phyloP scores from a whole-genome alignment of 35 echinoderm and acorn worm species.

The Patiria miniata region DNA sequence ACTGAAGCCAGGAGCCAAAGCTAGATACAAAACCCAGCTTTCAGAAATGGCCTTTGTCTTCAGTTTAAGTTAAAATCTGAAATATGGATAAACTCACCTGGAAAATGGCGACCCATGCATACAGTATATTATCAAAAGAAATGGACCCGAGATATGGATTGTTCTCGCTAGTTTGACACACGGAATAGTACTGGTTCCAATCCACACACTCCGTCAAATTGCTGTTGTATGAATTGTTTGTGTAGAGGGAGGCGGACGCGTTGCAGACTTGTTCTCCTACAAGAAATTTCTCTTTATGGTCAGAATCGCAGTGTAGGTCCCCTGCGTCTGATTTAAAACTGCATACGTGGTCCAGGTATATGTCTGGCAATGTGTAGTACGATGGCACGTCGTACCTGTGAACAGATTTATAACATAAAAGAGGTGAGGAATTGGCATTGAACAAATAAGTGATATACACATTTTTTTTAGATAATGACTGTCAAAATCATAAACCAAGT shows the following conservation, averaged over 20 bases:
- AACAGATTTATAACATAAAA: not conserved
- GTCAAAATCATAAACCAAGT: too few species aligned
- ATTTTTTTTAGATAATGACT: too few species aligned
- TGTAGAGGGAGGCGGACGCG: not conserved
- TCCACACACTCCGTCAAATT: conserved; percentile 62
- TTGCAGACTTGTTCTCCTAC: conserved; percentile 54
- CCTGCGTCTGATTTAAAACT: conserved; percentile 59
- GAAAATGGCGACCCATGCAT: conserved; percentile 98
- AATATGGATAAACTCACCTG: conserved; percentile 70
- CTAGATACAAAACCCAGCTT: too few species aligned
- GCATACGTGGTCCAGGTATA: conserved; percentile 69
- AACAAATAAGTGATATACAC: too few species aligned
- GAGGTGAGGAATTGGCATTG: too few species aligned
- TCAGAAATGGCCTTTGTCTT: too few species aligned
- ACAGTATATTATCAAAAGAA: conserved; percentile 99
- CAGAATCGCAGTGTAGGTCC: conserved; percentile 50
- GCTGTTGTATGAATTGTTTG: conserved; percentile 42
- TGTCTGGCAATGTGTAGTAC: not conserved
- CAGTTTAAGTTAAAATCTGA: too few species aligned
- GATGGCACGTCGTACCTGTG: not conserved
- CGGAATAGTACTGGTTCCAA: conserved; percentile 99
- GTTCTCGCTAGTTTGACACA: conserved; percentile 57
- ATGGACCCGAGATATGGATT: conserved; percentile 95
- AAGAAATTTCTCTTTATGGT: conserved; percentile 44
- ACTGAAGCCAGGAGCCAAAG: too few species aligned